Evolutionary conservation across 2,888 invertebrate species (phyloP), one percentile per base, ranked within the genome.

Genomic region (Xanthia togata): DNA sequence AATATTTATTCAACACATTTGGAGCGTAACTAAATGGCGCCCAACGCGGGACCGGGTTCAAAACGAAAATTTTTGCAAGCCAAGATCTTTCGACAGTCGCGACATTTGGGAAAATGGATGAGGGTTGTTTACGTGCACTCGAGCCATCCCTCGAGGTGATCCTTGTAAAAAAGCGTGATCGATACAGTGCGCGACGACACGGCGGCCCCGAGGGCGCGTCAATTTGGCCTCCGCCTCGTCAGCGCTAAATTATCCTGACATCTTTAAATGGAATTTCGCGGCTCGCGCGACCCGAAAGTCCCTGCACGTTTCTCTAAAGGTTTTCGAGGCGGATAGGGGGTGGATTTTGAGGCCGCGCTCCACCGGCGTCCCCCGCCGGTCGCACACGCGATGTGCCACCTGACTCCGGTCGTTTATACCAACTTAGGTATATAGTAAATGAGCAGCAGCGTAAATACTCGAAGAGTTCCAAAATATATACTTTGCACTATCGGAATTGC

Each of bases 201-300:
- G 91, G 89, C 90, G 92, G 91, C 93, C 94, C 94, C 88, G 88
- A 89, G 94, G 95, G 94, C 93, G 93, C 95, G 95, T 95, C 95
- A 96, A 95, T 95, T 96, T 93, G 93, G 94, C 94, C 94, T 93
- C 88, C 92, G 94, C 93, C 93, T 94, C 95, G 95, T 96, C 96
- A 96, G 96, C 95, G 94, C 94, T 94, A 95, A 96, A 96, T 96
- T 96, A 95, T 95, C 95, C 94, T 93, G 95, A 96, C 96, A 93
- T 96, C 96, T 96, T 96, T 95, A 96, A 96, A 96, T 96, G 96
- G 96, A 95, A 95, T 95, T 95, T 94, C 95, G 96, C 96, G 96
- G 93, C 92, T 92, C 92, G 92, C 92, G 92, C 92, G 95, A 92
- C 93, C 94, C 90, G 78, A 84, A 91, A 91, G 92, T 91, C 92